Conservation (phyloP, 2,113 vertebrate genomes). For the Hepsetus odoe region DNA sequence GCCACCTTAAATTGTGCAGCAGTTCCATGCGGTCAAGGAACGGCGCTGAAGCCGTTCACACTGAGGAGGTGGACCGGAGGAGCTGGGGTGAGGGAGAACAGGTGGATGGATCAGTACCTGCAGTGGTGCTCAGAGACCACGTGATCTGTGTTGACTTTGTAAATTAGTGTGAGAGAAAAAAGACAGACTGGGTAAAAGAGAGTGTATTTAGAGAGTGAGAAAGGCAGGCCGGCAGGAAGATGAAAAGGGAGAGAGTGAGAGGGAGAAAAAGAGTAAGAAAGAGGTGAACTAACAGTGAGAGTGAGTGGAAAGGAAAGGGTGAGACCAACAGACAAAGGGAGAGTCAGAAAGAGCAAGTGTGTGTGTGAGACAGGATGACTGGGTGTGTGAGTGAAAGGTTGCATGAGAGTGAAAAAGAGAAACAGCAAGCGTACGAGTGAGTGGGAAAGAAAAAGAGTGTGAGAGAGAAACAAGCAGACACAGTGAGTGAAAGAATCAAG, state of each 20-base stretch:
- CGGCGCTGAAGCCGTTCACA: neutral
- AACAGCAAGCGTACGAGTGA: neutral
- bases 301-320: neutral
- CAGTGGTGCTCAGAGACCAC: neutral
- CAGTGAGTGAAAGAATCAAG: neutral
- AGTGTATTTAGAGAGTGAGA: neutral
- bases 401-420: neutral
- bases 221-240: neutral
- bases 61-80: no score
- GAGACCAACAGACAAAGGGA: neutral
- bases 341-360: neutral
- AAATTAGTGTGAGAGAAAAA: neutral
- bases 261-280: neutral
- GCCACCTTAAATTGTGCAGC: neutral
- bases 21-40: neutral
- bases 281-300: neutral
- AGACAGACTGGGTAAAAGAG: neutral
- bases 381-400: neutral
- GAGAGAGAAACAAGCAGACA: neutral
- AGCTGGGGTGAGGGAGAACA: neutral
- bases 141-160: neutral
- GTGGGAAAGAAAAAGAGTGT: neutral
- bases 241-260: neutral
- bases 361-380: neutral
- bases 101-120: neutral